A percentile compares a stretch with the other conserved stretches of the same genome.
Evolutionary conservation across 1,140 invertebrate species (phyloP).

Genomic region (Zophobas atratus): DNA sequence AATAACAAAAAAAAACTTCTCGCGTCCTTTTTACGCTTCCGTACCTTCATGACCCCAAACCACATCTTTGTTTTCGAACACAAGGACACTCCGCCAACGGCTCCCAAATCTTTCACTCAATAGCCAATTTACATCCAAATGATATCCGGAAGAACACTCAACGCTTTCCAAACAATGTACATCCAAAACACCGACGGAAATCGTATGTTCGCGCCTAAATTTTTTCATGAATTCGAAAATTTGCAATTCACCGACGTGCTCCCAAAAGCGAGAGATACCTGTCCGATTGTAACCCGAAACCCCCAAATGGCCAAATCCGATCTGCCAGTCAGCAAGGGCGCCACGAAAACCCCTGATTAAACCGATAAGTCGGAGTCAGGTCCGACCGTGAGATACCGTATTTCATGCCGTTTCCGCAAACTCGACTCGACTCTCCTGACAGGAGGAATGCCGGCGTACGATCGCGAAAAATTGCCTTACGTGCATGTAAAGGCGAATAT

Average conservation of each 20-base stretch:
- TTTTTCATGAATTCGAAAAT: background rate
- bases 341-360: slow-evolving; percentile 24
- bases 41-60: too few species aligned
- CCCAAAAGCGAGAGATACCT: background rate
- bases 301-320: slow-evolving; percentile 30
- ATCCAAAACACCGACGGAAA: background rate
- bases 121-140: background rate
- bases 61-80: too few species aligned
- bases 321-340: slow-evolving; percentile 42
- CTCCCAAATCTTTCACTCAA: too few species aligned
- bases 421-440: background rate
- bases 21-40: too few species aligned
- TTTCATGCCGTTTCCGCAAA: background rate
- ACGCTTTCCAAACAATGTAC: background rate
- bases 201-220: background rate
- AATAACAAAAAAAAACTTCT: too few species aligned
- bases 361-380: slow-evolving; percentile 1
- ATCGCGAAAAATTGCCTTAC: background rate
- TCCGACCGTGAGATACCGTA: background rate
- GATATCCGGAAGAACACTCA: background rate
- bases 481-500: slow-evolving; percentile 15
- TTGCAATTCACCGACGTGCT: background rate
- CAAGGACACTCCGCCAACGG: too few species aligned
- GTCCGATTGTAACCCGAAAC: slow-evolving; percentile 34
- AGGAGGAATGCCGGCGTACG: background rate